phyloP scores from a whole-genome alignment of 2,888 invertebrate genomes.

The Calameuta filiformis region DNA sequence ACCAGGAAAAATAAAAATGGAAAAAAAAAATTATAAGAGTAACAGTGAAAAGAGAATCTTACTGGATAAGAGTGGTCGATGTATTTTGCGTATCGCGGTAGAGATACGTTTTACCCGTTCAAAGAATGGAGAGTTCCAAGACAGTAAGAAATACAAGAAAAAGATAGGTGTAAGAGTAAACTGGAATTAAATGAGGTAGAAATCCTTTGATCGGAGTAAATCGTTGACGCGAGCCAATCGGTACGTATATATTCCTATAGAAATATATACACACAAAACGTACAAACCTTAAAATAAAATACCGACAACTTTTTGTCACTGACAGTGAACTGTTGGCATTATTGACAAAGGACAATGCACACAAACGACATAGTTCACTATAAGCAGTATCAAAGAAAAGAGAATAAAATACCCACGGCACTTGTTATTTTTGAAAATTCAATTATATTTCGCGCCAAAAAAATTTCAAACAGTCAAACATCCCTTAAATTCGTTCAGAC shows the following conservation, averaged over 20 bases:
- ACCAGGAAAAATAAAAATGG: not conserved
- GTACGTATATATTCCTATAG: not conserved
- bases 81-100: not conserved
- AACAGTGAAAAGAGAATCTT: not conserved
- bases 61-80: not conserved
- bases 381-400: no score
- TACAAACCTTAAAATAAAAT: no score
- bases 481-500: not conserved
- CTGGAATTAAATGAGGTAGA: not conserved
- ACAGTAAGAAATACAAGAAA: not conserved
- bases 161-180: not conserved
- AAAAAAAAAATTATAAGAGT: no score
- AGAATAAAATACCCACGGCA: no score
- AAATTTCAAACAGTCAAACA: no score
- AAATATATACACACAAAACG: not conserved
- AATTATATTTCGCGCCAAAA: not conserved
- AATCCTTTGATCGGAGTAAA: not conserved
- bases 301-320: no score
- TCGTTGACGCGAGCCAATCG: not conserved
- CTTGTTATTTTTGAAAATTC: not conserved
- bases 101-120: not conserved
- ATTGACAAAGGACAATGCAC: not conserved
- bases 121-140: not conserved
- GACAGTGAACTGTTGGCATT: no score
- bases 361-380: no score